A percentile compares a stretch with the other conserved stretches of the same genome.
Evolutionary conservation across 2,113 vertebrate genomes (phyloP).

Genomic region (Hyla sarda): DNA sequence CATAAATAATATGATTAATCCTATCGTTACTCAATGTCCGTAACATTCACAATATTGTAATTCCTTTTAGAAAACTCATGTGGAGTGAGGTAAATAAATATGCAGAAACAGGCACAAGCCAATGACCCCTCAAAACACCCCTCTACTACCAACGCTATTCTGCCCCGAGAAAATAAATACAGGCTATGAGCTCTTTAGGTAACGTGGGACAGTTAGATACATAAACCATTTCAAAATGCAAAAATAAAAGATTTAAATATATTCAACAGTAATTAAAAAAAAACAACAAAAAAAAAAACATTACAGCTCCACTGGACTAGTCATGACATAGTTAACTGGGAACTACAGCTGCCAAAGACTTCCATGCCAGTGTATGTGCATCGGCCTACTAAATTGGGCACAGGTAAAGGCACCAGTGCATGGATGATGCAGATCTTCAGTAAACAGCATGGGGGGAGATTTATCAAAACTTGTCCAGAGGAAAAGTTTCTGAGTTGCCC

Average conservation of each 20-base stretch:
- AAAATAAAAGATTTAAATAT: too few species aligned
- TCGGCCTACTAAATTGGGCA: conserved; percentile 29
- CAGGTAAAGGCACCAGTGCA: conserved; percentile 19
- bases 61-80: neutral
- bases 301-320: neutral
- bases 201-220: too few species aligned
- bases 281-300: too few species aligned
- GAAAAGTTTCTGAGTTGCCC: too few species aligned
- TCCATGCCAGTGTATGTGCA: neutral
- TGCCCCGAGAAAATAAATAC: too few species aligned
- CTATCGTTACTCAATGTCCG: neutral
- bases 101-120: neutral
- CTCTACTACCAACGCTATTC: too few species aligned
- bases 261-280: too few species aligned
- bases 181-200: too few species aligned
- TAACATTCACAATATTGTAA: neutral
- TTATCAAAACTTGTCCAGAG: too few species aligned
- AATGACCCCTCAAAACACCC: neutral
- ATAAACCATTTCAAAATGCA: too few species aligned
- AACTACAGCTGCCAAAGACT: neutral
- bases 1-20: neutral
- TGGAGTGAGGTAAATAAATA: too few species aligned
- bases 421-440: conserved; percentile 5
- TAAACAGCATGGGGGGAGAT: too few species aligned
- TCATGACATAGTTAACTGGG: conserved; percentile 1